Conservation (phyloP, 2,888 invertebrate genomes). For the Julus scandinavius region DNA sequence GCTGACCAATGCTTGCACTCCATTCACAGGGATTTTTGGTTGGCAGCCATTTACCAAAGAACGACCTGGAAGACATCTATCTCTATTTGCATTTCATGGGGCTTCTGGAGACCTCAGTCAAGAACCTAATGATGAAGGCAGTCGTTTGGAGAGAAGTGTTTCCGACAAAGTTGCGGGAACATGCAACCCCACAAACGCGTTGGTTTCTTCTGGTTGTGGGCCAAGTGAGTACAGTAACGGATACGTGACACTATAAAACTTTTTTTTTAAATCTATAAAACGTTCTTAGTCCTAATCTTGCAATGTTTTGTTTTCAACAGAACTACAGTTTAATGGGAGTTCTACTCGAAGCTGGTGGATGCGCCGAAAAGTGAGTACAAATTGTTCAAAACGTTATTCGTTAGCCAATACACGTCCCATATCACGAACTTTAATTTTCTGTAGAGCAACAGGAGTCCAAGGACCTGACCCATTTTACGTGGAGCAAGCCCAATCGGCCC, state of each 20-base stretch:
- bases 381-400: not conserved
- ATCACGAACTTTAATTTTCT: not conserved
- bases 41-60: slow-evolving; percentile 79
- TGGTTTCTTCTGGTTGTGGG: slow-evolving; percentile 56
- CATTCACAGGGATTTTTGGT: slow-evolving; percentile 76
- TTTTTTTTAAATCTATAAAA: not conserved
- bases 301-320: not conserved
- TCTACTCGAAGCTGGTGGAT: slow-evolving; percentile 54
- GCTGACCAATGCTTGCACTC: not conserved
- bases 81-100: slow-evolving; percentile 80
- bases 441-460: not conserved
- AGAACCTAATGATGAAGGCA: slow-evolving; percentile 60
- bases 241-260: not conserved
- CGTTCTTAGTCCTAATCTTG: too few relatives aligned
- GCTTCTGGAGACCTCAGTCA: slow-evolving; percentile 72
- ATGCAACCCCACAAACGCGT: not conserved
- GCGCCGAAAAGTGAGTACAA: slow-evolving; percentile 47
- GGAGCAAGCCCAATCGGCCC: slow-evolving; percentile 88
- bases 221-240: not conserved
- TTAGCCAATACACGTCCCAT: not conserved
- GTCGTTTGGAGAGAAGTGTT: slow-evolving; percentile 66
- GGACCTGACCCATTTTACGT: slow-evolving; percentile 86
- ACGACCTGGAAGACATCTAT: slow-evolving; percentile 80
- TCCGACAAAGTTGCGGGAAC: slow-evolving; percentile 62
- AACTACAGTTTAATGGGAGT: slow-evolving; percentile 55